Base-by-base conservation (phyloP, 2,888 invertebrate genomes). In the Scotopteryx bipunctaria region DNA sequence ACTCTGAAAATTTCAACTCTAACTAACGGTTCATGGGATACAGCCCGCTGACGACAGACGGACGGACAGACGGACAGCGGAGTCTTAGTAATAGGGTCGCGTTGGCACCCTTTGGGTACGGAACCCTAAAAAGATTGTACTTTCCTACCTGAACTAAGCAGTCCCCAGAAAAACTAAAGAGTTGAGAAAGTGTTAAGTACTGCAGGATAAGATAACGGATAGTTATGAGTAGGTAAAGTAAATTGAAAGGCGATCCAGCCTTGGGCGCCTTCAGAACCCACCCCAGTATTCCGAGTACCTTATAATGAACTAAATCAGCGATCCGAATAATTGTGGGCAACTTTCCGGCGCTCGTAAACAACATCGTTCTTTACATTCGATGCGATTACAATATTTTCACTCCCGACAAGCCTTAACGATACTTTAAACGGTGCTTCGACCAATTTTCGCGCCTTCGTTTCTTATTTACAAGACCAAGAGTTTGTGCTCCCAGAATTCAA, bases 381-480 rank as follows among this genome's bases (percentile, higher is more conserved):
- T 51, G 65, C 75, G 78, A 86, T 85, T 83, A 85, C 83, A 86
- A 84, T 87, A 86, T 88, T 83, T 84, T 81, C 81, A 68, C 76
- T 59, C 67, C 67, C 59, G 74, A 83, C 85, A 79, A 75, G 77
- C 76, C 76, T 81, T 88, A 86, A 88, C 86, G 88, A 89, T 80
- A 81, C 80, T 89, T 89, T 89, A 89, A 89, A 85, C 82, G 83
- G 80, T 75, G 69, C 70, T 69, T 66, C 70, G 63, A 64, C 73
- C 86, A 87, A 88, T 88, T 89, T 89, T 86, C 86, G 80, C 86
- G 73, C 86, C 81, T 80, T 69, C 78, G 71, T 78, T 83, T 85
- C 83, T 85, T 86, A 88, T 89, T 89, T 86, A 81, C 72, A 73
- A 48, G 48, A 27, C 81, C 72, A 73, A 48, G 48, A 27, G 32